Conservation (phyloP, 2,797 vertebrate genomes). For the Hemitrygon akajei region DNA sequence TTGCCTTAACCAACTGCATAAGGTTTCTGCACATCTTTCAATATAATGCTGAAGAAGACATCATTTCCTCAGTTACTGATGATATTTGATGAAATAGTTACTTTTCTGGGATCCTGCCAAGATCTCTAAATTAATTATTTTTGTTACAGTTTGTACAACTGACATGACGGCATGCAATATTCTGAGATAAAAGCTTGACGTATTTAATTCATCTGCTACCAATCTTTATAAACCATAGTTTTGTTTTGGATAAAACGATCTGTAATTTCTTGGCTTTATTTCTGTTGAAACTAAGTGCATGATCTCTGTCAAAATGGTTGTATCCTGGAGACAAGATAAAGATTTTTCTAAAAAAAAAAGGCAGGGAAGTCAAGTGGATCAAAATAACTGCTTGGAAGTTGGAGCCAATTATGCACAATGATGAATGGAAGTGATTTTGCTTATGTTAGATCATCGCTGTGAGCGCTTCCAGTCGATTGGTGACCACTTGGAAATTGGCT, state of each 20-base stretch:
- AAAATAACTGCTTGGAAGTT: not conserved
- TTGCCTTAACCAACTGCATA: not conserved
- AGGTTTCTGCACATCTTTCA: not conserved
- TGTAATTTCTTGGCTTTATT: not conserved
- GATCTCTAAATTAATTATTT: not conserved
- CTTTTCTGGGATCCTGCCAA: not conserved
- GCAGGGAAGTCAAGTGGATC: not conserved
- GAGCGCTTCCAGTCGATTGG: too few species aligned
- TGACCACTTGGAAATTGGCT: too few species aligned
- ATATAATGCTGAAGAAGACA: not conserved
- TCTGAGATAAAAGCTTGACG: not conserved
- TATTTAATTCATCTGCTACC: not conserved
- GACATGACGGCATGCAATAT: not conserved
- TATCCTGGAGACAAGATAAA: not conserved
- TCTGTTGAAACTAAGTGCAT: not conserved
- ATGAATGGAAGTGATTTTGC: too few species aligned
- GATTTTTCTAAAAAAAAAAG: not conserved
- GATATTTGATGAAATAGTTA: not conserved
- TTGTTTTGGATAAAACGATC: not conserved
- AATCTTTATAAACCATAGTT: not conserved
- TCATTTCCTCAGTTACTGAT: not conserved
- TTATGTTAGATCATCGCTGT: too few species aligned
- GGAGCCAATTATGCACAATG: too few species aligned
- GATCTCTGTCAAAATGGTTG: not conserved
- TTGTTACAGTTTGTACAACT: not conserved